Conservation (phyloP, 1,140 invertebrate species). For the Apis florea region DNA sequence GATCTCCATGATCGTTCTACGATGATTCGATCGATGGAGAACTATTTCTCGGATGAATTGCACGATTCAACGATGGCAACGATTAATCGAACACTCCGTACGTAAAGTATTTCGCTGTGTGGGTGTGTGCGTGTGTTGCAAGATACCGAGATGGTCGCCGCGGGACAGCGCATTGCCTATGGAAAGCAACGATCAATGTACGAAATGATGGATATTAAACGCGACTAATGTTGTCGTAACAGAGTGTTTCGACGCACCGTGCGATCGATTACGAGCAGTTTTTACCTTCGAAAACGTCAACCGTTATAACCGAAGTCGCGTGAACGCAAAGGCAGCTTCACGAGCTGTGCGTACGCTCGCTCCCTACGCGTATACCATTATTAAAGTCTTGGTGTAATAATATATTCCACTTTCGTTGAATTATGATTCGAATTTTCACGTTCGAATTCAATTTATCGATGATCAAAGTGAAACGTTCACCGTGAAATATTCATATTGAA, state of each 20-base stretch:
- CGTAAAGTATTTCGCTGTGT: neutral
- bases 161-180: constrained; percentile 36
- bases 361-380: neutral
- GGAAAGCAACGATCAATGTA: constrained; percentile 58
- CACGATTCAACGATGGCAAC: neutral
- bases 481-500: too few species aligned
- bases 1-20: neutral
- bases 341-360: neutral
- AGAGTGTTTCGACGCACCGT: constrained; percentile 5
- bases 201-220: constrained; percentile 58
- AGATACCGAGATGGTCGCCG: constrained; percentile 30
- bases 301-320: neutral
- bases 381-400: neutral
- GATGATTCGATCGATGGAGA: neutral
- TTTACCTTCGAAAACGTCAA: neutral
- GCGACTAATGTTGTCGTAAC: constrained; percentile 32
- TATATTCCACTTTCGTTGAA: neutral
- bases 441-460: neutral
- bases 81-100: constrained; percentile 12
- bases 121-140: neutral
- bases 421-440: neutral
- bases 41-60: neutral
- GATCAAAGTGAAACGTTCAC: too few species aligned
- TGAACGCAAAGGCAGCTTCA: too few species aligned
- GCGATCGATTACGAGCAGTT: constrained; percentile 28